Conservation (phyloP, 2,888 invertebrate species). For the Mythimna albipuncta region DNA sequence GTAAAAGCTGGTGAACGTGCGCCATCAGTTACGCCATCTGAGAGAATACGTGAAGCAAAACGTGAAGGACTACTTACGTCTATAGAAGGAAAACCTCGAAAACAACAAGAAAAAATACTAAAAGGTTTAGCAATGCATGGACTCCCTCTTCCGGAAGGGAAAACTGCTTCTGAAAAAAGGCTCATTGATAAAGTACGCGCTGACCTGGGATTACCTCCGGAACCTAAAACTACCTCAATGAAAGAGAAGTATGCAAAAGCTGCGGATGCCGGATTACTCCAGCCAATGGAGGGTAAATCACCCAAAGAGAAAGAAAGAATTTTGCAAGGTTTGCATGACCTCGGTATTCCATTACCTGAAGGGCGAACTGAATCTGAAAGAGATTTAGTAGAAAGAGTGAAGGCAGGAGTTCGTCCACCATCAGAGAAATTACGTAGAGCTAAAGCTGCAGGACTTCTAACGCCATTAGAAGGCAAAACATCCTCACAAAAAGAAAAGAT, state of each 20-base stretch:
- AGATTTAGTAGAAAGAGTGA: slow-evolving; percentile 15
- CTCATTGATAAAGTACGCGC: slow-evolving; percentile 5
- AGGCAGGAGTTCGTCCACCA: background rate
- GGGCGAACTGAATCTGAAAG: slow-evolving; percentile 53
- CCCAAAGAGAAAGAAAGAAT: slow-evolving; percentile 64
- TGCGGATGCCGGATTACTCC: background rate
- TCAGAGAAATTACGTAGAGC: slow-evolving; percentile 23
- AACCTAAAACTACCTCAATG: background rate
- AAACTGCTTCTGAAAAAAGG: slow-evolving; percentile 8
- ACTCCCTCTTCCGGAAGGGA: slow-evolving; percentile 9
- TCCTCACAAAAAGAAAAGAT: slow-evolving; percentile 64
- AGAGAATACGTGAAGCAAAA: background rate
- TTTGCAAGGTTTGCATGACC: slow-evolving; percentile 58
- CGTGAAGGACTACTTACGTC: background rate
- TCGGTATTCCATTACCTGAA: slow-evolving; percentile 66
- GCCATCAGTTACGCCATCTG: slow-evolving; percentile 6
- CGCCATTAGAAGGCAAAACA: slow-evolving; percentile 61
- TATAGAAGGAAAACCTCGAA: background rate
- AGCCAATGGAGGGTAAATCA: slow-evolving; percentile 68
- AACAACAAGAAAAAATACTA: slow-evolving; percentile 4
- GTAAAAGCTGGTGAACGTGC: slow-evolving; percentile 9
- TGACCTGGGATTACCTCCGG: slow-evolving; percentile 7
- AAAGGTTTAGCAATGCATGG: slow-evolving; percentile 21
- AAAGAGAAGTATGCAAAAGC: background rate
- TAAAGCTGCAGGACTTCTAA: slow-evolving; percentile 47